Conservation (phyloP, 2,113 vertebrate species). For the Lynx canadensis region DNA sequence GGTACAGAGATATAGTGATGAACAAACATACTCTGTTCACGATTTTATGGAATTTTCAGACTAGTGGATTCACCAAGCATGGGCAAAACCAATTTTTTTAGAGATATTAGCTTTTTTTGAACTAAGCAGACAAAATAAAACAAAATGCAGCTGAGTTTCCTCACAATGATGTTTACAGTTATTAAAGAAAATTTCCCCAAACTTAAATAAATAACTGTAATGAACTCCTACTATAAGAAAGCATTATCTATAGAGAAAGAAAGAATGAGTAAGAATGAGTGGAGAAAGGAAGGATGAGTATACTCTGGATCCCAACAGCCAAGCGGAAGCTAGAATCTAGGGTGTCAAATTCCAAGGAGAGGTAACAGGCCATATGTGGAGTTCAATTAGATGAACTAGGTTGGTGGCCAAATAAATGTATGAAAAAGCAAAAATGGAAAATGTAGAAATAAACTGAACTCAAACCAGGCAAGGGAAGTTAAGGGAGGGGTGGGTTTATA, state of each 20-base stretch:
- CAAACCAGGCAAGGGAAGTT: background rate
- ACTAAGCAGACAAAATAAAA: background rate
- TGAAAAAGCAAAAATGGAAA: background rate
- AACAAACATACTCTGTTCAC: background rate
- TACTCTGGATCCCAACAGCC: background rate
- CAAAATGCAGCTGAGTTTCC: background rate
- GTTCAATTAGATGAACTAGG: background rate
- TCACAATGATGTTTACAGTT: background rate
- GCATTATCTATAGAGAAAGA: background rate
- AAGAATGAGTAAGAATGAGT: too few species aligned
- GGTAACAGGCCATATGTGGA: background rate
- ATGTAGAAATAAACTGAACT: background rate
- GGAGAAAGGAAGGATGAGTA: background rate
- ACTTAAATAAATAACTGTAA: background rate
- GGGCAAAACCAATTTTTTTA: background rate
- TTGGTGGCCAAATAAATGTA: background rate
- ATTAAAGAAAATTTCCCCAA: background rate
- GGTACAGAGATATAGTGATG: background rate
- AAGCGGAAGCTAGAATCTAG: background rate
- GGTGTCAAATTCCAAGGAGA: background rate
- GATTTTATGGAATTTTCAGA: conserved; percentile 5
- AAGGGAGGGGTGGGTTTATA: background rate
- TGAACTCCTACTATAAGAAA: background rate
- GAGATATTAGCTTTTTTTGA: background rate
- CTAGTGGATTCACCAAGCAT: background rate